Conservation (phyloP, 2,888 invertebrate species). For the Nipponacmea schrenckii region DNA sequence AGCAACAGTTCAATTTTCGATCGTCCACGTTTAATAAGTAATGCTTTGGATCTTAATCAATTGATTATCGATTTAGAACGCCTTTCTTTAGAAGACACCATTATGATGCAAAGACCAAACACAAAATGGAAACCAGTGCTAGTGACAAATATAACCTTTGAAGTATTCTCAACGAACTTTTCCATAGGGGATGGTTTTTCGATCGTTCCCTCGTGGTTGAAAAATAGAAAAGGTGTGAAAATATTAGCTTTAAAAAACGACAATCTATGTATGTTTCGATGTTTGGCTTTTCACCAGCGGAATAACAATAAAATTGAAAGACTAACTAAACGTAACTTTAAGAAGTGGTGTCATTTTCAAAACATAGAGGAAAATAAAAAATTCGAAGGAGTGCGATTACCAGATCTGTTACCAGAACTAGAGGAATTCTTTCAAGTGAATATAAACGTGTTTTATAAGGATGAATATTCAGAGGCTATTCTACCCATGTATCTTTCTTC, state of each 20-base stretch:
- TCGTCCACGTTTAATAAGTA: background rate
- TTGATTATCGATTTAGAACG: background rate
- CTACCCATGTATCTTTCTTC: conserved; percentile 6
- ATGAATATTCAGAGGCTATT: background rate
- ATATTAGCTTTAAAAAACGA: conserved; percentile 4
- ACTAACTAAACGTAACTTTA: background rate
- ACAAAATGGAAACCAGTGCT: conserved; percentile 8
- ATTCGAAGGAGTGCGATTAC: background rate
- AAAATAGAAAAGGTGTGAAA: background rate
- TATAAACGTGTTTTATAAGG: background rate
- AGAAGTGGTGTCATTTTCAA: background rate
- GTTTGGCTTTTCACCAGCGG: conserved; percentile 5
- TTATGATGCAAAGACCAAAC: conserved; percentile 4
- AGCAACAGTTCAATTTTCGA: conserved; percentile 3
- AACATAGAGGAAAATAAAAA: background rate
- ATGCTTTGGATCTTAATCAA: background rate
- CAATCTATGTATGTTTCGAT: conserved; percentile 7
- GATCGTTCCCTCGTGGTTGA: background rate
- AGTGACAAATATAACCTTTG: conserved; percentile 5
- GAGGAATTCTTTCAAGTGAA: conserved; percentile 5
- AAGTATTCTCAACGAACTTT: background rate
- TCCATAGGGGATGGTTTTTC: conserved; percentile 3
- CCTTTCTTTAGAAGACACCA: background rate
- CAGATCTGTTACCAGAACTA: background rate
- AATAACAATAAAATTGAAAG: conserved; percentile 8